Evolutionary conservation across 2,888 invertebrate genomes (phyloP).

Genomic region (Odontocerum albicorne): DNA sequence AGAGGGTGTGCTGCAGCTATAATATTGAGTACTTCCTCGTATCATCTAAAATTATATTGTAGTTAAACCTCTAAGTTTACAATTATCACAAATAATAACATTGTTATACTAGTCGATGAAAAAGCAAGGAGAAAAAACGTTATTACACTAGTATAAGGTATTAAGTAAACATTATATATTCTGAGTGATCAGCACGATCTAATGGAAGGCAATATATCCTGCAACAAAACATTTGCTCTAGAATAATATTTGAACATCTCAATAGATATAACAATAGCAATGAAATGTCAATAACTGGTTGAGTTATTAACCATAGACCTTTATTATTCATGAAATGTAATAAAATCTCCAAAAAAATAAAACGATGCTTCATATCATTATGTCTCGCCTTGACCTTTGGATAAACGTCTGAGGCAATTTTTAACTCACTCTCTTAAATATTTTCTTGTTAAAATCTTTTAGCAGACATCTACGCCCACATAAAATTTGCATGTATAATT

Average conservation of each 20-base stretch:
- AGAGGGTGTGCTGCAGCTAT: too few relatives aligned
- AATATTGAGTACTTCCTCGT: too few relatives aligned
- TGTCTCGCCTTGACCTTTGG: constrained; percentile 29
- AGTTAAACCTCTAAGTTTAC: too few relatives aligned
- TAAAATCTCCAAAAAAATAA: constrained; percentile 8
- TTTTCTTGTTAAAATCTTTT: background rate
- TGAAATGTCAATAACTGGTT: constrained; percentile 21
- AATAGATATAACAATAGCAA: constrained; percentile 1
- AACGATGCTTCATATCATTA: constrained; percentile 26
- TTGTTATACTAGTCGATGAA: too few relatives aligned
- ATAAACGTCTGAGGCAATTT: constrained; percentile 1
- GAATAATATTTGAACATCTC: background rate
- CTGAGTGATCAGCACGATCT: too few relatives aligned
- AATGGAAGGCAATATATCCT: too few relatives aligned
- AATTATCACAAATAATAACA: too few relatives aligned
- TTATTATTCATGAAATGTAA: constrained; percentile 8
- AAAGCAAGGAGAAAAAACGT: too few relatives aligned
- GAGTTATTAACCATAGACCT: constrained; percentile 17
- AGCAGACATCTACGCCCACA: constrained; percentile 1
- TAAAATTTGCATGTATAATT: background rate
- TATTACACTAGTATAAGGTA: too few relatives aligned
- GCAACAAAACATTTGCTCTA: background rate
- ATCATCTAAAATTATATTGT: too few relatives aligned
- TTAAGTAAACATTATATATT: too few relatives aligned
- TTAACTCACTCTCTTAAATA: background rate